phyloP scores from a whole-genome alignment of 2,113 vertebrate genomes.

The Paradoxurus hermaphroditus region DNA sequence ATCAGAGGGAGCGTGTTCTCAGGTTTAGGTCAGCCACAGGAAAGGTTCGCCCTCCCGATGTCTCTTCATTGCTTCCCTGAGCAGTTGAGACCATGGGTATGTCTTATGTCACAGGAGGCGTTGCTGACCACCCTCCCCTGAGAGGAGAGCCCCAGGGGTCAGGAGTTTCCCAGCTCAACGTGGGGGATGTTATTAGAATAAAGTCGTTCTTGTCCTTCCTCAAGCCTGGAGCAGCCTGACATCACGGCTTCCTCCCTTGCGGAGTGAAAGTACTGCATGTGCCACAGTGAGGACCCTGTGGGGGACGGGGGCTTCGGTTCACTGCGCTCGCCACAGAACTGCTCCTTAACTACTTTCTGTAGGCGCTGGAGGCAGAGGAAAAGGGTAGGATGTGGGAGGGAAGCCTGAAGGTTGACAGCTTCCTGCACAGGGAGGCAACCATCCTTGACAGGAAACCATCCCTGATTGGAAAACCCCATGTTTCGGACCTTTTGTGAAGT shows the following conservation, averaged over 20 bases:
- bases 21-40: rapidly evolving
- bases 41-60: neutral
- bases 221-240: neutral
- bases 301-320: neutral
- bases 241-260: neutral
- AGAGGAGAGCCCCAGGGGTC: neutral
- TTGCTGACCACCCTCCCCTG: neutral
- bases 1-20: neutral
- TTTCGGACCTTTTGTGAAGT: neutral
- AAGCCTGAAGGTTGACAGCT: rapidly evolving
- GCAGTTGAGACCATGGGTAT: neutral
- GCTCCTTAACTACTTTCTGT: neutral
- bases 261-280: neutral
- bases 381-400: rapidly evolving
- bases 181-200: neutral
- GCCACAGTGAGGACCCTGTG: neutral
- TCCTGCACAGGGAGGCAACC: neutral
- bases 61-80: neutral
- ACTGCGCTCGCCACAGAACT: neutral
- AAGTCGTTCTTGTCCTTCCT: neutral
- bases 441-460: neutral
- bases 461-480: neutral
- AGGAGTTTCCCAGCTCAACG: neutral
- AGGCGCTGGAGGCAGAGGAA: neutral
- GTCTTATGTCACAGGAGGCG: neutral